A percentile compares a stretch with the other conserved stretches of the same genome.
Evolutionary conservation across 2,888 invertebrate genomes (phyloP).

Genomic region (Leptura quadrifasciata): DNA sequence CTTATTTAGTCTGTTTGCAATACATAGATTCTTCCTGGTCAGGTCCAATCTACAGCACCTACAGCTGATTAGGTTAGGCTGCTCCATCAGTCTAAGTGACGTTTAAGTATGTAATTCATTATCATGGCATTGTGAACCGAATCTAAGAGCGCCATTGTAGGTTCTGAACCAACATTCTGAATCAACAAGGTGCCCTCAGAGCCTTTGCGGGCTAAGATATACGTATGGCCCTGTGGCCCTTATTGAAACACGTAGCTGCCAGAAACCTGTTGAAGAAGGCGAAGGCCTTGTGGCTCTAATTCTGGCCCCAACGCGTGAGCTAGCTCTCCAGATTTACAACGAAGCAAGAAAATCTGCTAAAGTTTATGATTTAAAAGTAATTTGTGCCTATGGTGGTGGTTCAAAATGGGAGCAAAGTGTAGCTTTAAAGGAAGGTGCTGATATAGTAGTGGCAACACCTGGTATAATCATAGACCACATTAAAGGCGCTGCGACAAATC

Average conservation of each 20-base stretch:
- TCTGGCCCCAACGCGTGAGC: slow-evolving; percentile 96
- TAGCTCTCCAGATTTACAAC: slow-evolving; percentile 96
- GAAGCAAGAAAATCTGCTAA: slow-evolving; percentile 97
- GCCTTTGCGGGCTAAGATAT: no score
- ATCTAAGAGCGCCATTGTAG: no score
- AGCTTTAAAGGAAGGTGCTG: slow-evolving; percentile 92
- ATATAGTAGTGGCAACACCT: slow-evolving; percentile 91
- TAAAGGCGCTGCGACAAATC: slow-evolving; percentile 96
- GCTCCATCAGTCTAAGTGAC: no score
- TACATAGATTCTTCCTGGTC: no score
- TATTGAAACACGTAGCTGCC: slow-evolving; percentile 98
- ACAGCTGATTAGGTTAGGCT: no score
- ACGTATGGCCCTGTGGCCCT: slow-evolving; percentile 97
- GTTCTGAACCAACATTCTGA: no score
- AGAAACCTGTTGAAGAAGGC: slow-evolving; percentile 85
- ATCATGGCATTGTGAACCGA: no score
- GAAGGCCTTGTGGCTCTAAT: slow-evolving; percentile 98
- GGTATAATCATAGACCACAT: slow-evolving; percentile 98
- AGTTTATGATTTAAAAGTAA: slow-evolving; percentile 94
- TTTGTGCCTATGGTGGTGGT: slow-evolving; percentile 98
- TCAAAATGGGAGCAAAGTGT: slow-evolving; percentile 97
- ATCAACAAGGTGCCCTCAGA: no score
- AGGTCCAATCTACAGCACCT: no score
- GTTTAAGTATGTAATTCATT: no score
- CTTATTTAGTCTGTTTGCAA: no score